Evolutionary conservation across 1,140 invertebrate genomes (phyloP), one percentile per base, ranked within the genome.

Genomic region (Periplaneta americana): DNA sequence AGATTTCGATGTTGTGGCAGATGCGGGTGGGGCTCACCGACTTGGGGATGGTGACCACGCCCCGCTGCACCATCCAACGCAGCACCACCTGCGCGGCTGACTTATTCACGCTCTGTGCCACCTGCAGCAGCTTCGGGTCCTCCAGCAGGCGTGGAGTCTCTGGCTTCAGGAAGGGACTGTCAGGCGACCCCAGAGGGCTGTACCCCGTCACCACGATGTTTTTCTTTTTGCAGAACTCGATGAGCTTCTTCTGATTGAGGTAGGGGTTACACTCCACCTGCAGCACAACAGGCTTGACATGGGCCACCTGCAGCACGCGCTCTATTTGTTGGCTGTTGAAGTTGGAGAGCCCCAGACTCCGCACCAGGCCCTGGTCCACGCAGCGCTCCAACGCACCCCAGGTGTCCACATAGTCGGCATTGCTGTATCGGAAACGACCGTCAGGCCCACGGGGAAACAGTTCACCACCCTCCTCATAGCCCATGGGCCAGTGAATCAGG

Each of bases 401-500:
- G 57, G 86, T n/a, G n/a, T n/a, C 80, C 74, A 84, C 75, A 84
- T 91, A 92, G 84, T 92, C 91, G 57, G 89, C 87, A 81, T 90
- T n/a, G n/a, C n/a, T n/a, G n/a, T n/a, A n/a, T n/a, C n/a, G n/a
- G n/a, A 57, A 57, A 57, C 48, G 48, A n/a, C 4, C n/a, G 17
- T 57, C 48, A 57, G 17, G 48, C 1, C 48, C 48, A 57, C 48
- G 17, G 4, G 48, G 17, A 57, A 17, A 17, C 48, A 57, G n/a
- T 57, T n/a, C 17, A 57, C 17, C 48, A 78, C 32, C 82, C 85
- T 90, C 90, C 88, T 92, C 88, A 84, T 91, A 95, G 2, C 88
- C 94, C 84, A 94, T 91, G 11, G 95, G 95, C 94, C 94, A 96
- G 86, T 96, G 95, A 28, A 96, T 94, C 0, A 96, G 90, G 84